Evolutionary conservation across 2,888 invertebrate genomes (phyloP).

Genomic region (Neocrepidodera transversa): DNA sequence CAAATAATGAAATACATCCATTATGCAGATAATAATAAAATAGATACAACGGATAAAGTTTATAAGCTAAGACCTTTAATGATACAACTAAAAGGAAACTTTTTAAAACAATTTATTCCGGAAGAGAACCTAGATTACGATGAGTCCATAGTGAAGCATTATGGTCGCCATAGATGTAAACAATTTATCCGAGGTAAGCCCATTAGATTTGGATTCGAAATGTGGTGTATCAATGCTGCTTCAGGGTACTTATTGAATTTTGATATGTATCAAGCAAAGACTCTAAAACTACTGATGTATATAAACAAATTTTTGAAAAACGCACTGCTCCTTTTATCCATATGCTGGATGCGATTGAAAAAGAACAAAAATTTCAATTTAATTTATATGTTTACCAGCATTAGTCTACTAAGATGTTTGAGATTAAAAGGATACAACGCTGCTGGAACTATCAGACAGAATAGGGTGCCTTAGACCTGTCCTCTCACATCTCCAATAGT

Average conservation of each 20-base stretch:
- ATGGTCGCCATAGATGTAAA: slow-evolving; percentile 40
- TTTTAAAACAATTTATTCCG: slow-evolving; percentile 32
- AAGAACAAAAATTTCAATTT: slow-evolving; percentile 26
- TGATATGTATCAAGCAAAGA: slow-evolving; percentile 38
- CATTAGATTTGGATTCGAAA: too few species aligned
- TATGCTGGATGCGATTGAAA: slow-evolving; percentile 33
- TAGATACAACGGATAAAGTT: slow-evolving; percentile 25
- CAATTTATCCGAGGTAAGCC: slow-evolving; percentile 45
- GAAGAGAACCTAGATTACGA: slow-evolving; percentile 36
- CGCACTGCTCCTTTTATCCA: slow-evolving; percentile 28
- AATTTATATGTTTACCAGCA: slow-evolving; percentile 32
- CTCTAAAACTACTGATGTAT: too few species aligned
- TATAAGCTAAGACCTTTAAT: slow-evolving; percentile 36
- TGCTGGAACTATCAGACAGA: slow-evolving; percentile 43
- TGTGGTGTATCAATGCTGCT: too few species aligned
- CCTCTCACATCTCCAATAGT: slow-evolving; percentile 10
- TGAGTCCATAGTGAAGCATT: slow-evolving; percentile 43
- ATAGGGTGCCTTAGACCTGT: slow-evolving; percentile 34
- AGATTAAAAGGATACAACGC: slow-evolving; percentile 37
- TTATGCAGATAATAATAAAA: slow-evolving; percentile 31
- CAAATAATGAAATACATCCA: too few species aligned
- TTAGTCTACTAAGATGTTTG: slow-evolving; percentile 24
- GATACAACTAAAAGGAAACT: slow-evolving; percentile 31
- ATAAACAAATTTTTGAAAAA: slow-evolving; percentile 27
- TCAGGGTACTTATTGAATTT: slow-evolving; percentile 40